Percentiles rank a stretch among this genome's conserved stretches.
Conservation (phyloP, 2,797 vertebrate genomes). For the Sebastes vulpes region DNA sequence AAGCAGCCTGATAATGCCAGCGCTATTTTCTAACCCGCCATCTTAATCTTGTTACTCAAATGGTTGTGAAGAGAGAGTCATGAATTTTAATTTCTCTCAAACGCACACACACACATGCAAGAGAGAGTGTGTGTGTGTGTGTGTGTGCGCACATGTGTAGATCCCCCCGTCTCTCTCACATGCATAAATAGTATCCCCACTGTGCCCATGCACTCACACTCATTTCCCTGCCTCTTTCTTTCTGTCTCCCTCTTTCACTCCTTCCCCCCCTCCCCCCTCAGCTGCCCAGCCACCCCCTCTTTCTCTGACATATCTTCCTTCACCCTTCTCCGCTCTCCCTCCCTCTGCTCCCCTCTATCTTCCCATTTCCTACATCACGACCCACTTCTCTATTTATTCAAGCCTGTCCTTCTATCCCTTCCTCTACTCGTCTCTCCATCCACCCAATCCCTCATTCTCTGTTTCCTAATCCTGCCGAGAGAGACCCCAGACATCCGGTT, state of each 20-base stretch:
- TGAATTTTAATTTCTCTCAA: slow-evolving; percentile 98
- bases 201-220: slow-evolving; percentile 87
- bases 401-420: slow-evolving; percentile 80
- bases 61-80: slow-evolving; percentile 99
- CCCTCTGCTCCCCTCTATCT: slow-evolving; percentile 59
- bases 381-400: slow-evolving; percentile 77
- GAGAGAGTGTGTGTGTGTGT: background rate
- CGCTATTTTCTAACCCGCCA: slow-evolving; percentile 98
- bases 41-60: slow-evolving; percentile 99
- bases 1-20: slow-evolving; percentile 99
- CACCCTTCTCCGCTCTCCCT: slow-evolving; percentile 45
- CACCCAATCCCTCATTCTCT: slow-evolving; percentile 75
- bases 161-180: slow-evolving; percentile 74
- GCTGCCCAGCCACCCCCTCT: slow-evolving; percentile 23
- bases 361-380: slow-evolving; percentile 74
- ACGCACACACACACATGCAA: slow-evolving; percentile 19
- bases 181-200: slow-evolving; percentile 89
- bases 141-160: slow-evolving; percentile 41
- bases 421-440: slow-evolving; percentile 73
- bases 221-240: slow-evolving; percentile 52
- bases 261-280: slow-evolving; percentile 1
- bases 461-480: slow-evolving; percentile 77
- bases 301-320: slow-evolving; percentile 60
- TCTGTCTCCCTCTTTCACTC: slow-evolving; percentile 23
- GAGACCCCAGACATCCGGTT: slow-evolving; percentile 79